These are phyloP conservation scores for Plectrocnemia conspersa DNA, from an alignment of 1,140 invertebrate genomes.

Conservation along the genomic window DNA sequence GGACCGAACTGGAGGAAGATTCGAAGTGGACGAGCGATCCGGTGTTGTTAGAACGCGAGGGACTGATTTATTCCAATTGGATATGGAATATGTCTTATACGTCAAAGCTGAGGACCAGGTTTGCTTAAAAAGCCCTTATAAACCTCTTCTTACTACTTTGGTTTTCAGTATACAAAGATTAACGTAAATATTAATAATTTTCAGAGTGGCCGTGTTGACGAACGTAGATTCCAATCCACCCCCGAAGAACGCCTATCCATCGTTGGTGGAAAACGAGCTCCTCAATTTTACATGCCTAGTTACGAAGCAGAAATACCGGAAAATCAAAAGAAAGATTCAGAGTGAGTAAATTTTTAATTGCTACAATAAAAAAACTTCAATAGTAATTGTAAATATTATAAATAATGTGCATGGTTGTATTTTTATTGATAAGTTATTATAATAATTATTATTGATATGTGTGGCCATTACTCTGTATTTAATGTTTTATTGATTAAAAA, in stretches of 20 bases:
- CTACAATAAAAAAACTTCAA: not conserved
- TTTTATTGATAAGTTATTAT: slow-evolving; percentile 5
- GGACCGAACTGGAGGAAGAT: slow-evolving; percentile 73
- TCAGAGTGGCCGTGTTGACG: slow-evolving; percentile 80
- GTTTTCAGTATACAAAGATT: no score
- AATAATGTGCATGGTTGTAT: not conserved
- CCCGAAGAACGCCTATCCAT: slow-evolving; percentile 87
- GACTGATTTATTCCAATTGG: slow-evolving; percentile 86
- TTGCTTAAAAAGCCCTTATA: slow-evolving; percentile 24
- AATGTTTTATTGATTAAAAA: not conserved
- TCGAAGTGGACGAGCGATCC: slow-evolving; percentile 87
- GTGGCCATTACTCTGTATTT: slow-evolving; percentile 10
- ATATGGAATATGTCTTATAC: slow-evolving; percentile 94
- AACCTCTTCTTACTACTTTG: no score
- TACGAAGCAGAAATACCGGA: slow-evolving; percentile 93
- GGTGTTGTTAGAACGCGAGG: slow-evolving; percentile 89
- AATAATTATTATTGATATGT: not conserved
- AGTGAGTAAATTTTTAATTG: slow-evolving; percentile 60
- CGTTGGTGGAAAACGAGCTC: slow-evolving; percentile 87
- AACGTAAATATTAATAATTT: no score
- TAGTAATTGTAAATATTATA: not conserved
- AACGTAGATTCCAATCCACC: slow-evolving; percentile 83
- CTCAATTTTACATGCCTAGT: slow-evolving; percentile 89
- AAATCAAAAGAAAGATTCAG: slow-evolving; percentile 93
- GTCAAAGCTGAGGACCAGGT: slow-evolving; percentile 91